Conservation (phyloP, 2,797 vertebrate species). For the Xenopus petersii region DNA sequence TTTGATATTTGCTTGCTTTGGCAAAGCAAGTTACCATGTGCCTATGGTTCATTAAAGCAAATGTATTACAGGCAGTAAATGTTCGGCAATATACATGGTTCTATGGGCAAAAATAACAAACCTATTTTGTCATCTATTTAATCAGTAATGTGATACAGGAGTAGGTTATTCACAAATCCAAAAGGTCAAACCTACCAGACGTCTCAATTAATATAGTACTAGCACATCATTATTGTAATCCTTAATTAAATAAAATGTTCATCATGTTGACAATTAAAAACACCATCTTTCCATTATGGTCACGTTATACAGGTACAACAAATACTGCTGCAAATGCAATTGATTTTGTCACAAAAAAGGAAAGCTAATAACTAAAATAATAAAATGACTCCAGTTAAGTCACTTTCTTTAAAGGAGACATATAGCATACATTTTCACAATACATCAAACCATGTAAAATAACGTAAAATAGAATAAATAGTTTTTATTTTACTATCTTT, state of each 20-base stretch:
- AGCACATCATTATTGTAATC: constrained; percentile 4
- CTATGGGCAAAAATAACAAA: constrained; percentile 1
- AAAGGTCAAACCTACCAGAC: not conserved
- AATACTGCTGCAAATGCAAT: no score
- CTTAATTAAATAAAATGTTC: not conserved
- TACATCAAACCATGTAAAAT: no score
- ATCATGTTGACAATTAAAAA: not conserved
- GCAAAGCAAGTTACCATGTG: not conserved
- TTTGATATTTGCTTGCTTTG: not conserved
- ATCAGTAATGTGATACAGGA: not conserved
- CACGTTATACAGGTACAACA: not conserved
- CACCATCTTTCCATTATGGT: not conserved
- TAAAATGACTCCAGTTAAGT: no score
- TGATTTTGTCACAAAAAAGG: no score
- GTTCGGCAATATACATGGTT: not conserved
- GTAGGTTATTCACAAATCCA: not conserved
- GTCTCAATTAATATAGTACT: not conserved
- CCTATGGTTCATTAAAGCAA: not conserved
- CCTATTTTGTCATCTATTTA: not conserved
- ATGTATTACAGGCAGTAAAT: not conserved
- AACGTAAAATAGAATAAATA: no score
- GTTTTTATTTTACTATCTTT: no score
- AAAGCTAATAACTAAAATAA: no score
- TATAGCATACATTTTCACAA: no score
- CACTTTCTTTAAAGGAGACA: no score